Conservation (phyloP, 2,888 invertebrate genomes). For the Asteroscopus sphinx region DNA sequence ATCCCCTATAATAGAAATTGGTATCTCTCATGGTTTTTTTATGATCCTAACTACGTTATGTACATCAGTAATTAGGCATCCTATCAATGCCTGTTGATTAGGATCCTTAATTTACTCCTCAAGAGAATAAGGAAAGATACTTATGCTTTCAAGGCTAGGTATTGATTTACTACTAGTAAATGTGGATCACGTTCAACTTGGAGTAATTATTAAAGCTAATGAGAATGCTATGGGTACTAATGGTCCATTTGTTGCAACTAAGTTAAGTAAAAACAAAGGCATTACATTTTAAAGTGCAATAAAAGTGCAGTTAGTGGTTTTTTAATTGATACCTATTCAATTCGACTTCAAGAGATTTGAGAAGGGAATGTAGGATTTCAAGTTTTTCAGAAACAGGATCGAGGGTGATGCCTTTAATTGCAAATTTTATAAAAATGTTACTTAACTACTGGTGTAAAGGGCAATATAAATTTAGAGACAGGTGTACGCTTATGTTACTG, state of each 20-base stretch:
- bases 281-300: conserved; percentile 30
- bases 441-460: no score
- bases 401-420: no score
- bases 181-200: conserved; percentile 45
- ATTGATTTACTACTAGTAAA: conserved; percentile 37
- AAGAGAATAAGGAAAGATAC: conserved; percentile 11
- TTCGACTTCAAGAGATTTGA: conserved; percentile 1
- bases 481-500: no score
- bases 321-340: conserved; percentile 26
- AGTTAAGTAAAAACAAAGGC: conserved; percentile 29
- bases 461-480: no score
- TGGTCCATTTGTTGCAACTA: conserved; percentile 51
- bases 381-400: not conserved
- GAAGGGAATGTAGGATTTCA: not conserved
- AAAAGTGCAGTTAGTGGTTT: conserved; percentile 34
- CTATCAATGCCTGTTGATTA: not conserved
- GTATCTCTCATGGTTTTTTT: no score
- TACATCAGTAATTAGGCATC: not conserved
- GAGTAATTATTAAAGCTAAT: conserved; percentile 45
- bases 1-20: no score
- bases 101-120: not conserved
- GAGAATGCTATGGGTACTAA: conserved; percentile 45
- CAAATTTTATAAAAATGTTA: no score
- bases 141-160: conserved; percentile 2
- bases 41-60: no score